Evolutionary conservation across 2,797 vertebrate genomes (phyloP).

Genomic region (Mallotus villosus): DNA sequence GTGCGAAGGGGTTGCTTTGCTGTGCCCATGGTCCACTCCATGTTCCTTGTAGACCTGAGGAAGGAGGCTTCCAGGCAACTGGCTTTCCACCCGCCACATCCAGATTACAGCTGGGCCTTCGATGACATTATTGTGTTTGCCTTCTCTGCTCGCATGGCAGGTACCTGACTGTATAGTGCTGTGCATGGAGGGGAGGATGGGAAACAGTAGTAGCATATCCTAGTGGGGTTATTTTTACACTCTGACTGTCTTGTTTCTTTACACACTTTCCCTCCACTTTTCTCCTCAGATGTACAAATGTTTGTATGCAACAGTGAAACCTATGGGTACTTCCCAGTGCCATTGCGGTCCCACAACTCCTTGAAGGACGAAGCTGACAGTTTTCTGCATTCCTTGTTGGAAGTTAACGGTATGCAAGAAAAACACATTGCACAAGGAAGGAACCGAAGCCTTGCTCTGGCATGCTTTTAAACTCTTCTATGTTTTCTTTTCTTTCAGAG

Average conservation of each 20-base stretch:
- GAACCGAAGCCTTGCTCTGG: neutral
- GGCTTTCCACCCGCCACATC: slow-evolving; percentile 86
- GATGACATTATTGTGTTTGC: slow-evolving; percentile 97
- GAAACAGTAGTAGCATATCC: neutral
- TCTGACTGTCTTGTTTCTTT: neutral
- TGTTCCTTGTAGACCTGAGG: slow-evolving; percentile 88
- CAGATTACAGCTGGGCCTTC: slow-evolving; percentile 88
- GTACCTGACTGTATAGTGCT: slow-evolving; percentile 56
- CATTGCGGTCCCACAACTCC: slow-evolving; percentile 82
- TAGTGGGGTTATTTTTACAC: neutral
- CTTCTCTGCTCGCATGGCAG: slow-evolving; percentile 86
- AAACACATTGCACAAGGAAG: slow-evolving; percentile 29
- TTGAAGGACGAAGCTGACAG: slow-evolving; percentile 86
- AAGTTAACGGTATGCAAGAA: slow-evolving; percentile 83
- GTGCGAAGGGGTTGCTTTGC: slow-evolving; percentile 86
- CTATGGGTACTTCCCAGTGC: slow-evolving; percentile 86
- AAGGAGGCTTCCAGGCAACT: slow-evolving; percentile 80
- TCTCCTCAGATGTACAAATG: slow-evolving; percentile 86
- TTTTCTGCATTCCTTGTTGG: slow-evolving; percentile 84
- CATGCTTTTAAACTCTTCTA: slow-evolving; percentile 28
- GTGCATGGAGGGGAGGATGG: neutral
- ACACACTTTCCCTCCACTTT: slow-evolving; percentile 1
- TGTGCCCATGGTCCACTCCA: slow-evolving; percentile 95
- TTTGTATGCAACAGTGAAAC: slow-evolving; percentile 86
- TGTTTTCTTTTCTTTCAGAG: slow-evolving; percentile 21